These are phyloP conservation scores for Bellardia bayeri DNA, from an alignment of 2,888 invertebrate species.

Conservation along the genomic window DNA sequence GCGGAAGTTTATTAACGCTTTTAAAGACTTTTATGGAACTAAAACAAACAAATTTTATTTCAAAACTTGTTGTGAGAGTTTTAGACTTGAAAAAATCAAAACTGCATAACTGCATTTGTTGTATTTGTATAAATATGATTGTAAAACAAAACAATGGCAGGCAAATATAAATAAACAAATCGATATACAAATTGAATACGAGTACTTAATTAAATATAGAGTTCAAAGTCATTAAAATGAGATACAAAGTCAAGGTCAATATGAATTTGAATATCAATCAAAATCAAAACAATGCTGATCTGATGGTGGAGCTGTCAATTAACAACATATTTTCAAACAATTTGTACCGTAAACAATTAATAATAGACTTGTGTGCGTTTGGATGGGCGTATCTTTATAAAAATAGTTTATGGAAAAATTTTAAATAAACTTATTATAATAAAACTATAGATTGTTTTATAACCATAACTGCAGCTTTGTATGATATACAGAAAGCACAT, in stretches of 20 bases:
- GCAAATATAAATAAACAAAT: constrained; percentile 35
- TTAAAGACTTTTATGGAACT: background rate
- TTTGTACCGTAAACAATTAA: background rate
- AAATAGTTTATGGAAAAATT: background rate
- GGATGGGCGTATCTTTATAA: background rate
- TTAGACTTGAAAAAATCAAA: constrained; percentile 14
- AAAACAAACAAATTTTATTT: constrained; percentile 7
- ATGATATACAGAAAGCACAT: no score
- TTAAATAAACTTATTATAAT: background rate
- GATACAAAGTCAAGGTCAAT: constrained; percentile 68
- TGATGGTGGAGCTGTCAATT: background rate
- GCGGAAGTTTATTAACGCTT: constrained; percentile 38
- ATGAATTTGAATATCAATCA: constrained; percentile 1
- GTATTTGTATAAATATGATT: background rate
- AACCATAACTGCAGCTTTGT: no score
- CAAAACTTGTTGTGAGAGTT: constrained; percentile 11
- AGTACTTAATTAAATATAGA: constrained; percentile 19
- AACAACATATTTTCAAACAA: background rate
- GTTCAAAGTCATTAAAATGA: constrained; percentile 61
- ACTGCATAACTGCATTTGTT: constrained; percentile 40
- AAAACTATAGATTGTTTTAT: no score
- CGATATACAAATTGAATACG: background rate
- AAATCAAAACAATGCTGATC: constrained; percentile 12
- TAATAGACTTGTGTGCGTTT: background rate
- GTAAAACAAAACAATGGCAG: constrained; percentile 31